These are phyloP conservation scores for Leptocoma aspasia DNA, from an alignment of 2,113 vertebrate species.

Conservation along the genomic window DNA sequence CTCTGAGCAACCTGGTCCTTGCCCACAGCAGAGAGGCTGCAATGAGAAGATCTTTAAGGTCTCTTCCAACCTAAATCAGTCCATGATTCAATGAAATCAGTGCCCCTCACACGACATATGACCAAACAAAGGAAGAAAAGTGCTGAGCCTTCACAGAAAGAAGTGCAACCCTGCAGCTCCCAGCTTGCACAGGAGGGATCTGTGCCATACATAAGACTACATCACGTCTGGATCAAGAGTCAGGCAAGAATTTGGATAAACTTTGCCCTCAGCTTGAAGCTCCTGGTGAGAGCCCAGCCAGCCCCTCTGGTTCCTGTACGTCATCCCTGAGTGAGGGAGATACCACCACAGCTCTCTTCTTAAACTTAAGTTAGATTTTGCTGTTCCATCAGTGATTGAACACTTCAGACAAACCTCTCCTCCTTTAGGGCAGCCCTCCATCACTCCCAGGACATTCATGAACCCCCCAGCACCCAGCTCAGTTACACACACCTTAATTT, in stretches of 20 bases:
- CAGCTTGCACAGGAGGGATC: background rate
- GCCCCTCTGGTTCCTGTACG: background rate
- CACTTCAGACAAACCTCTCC: background rate
- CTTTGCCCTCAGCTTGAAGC: background rate
- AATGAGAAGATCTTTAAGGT: background rate
- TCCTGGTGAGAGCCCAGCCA: background rate
- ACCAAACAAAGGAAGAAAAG: background rate
- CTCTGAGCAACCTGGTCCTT: background rate
- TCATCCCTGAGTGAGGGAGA: background rate
- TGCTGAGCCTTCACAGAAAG: background rate
- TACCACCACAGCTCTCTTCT: background rate
- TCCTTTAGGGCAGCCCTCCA: background rate
- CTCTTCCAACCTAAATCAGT: background rate
- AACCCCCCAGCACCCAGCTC: background rate
- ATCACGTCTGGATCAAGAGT: background rate
- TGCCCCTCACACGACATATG: background rate
- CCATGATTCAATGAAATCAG: background rate
- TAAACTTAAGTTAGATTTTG: background rate
- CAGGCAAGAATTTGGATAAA: background rate
- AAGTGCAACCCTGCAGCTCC: background rate
- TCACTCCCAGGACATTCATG: background rate
- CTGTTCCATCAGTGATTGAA: background rate
- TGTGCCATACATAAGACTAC: no score
- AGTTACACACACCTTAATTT: background rate
- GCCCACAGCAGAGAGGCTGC: fast-evolving